phyloP scores from a whole-genome alignment of 2,888 invertebrate species.

The Mythimna ferrago region DNA sequence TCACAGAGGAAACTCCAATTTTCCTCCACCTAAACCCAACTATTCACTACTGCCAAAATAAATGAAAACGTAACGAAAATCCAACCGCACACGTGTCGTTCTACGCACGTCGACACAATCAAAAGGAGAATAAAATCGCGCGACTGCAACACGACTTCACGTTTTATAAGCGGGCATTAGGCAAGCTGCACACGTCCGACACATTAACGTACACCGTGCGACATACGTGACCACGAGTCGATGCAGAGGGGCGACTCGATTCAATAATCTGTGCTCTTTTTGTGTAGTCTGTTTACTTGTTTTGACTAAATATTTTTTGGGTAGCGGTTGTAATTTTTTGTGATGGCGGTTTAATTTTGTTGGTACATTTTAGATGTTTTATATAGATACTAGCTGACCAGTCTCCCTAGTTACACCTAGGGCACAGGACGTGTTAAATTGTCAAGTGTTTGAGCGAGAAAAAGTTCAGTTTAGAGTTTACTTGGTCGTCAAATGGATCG shows the following conservation, averaged over 20 bases:
- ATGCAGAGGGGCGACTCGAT: conserved; percentile 72
- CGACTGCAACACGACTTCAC: conserved; percentile 73
- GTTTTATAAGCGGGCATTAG: conserved; percentile 79
- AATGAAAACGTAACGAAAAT: conserved; percentile 62
- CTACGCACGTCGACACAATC: conserved; percentile 84
- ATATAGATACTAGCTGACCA: neutral
- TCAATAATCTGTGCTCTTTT: conserved; percentile 78
- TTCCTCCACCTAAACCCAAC: conserved; percentile 38
- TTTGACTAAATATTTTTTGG: conserved; percentile 60
- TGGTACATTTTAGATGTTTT: neutral
- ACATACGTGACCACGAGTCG: conserved; percentile 79
- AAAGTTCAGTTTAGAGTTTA: too few relatives aligned
- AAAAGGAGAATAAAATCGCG: conserved; percentile 84
- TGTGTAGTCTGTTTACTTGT: conserved; percentile 68
- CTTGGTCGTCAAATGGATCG: too few relatives aligned
- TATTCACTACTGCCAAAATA: conserved; percentile 51
- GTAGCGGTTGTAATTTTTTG: conserved; percentile 26
- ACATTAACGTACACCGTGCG: conserved; percentile 86
- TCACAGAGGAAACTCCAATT: conserved; percentile 18
- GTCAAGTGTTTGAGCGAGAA: too few relatives aligned
- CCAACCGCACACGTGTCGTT: conserved; percentile 68
- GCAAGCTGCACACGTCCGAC: conserved; percentile 82
- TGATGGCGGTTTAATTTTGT: conserved; percentile 45
- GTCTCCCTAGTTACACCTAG: too few relatives aligned
- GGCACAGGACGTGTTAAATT: too few relatives aligned